Evolutionary conservation across 2,113 vertebrate genomes (phyloP).

Genomic region (Anolis carolinensis): DNA sequence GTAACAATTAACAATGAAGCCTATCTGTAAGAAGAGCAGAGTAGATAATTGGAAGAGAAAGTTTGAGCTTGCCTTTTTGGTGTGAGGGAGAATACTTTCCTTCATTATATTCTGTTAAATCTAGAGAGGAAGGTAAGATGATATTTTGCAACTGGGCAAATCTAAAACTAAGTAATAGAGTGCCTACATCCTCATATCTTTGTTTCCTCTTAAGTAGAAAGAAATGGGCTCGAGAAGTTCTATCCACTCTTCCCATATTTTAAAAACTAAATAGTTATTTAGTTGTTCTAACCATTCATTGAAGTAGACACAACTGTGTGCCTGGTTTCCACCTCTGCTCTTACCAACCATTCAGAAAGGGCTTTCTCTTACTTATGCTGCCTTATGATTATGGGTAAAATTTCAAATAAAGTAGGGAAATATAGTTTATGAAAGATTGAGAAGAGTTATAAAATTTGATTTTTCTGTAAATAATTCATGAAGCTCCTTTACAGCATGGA

Average conservation of each 20-base stretch:
- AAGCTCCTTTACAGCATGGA: constrained; percentile 38
- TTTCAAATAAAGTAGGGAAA: constrained; percentile 62
- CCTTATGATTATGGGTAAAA: constrained; percentile 59
- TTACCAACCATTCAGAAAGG: constrained; percentile 58
- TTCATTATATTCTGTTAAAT: background rate
- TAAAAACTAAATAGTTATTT: constrained; percentile 46
- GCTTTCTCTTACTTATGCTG: constrained; percentile 51
- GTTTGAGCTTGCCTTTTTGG: background rate
- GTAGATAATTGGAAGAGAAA: background rate
- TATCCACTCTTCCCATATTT: constrained; percentile 5
- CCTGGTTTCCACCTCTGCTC: constrained; percentile 48
- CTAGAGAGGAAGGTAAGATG: background rate
- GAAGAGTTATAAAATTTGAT: constrained; percentile 63
- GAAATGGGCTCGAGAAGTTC: background rate
- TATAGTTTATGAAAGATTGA: constrained; percentile 65
- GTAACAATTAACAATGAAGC: background rate
- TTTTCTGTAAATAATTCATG: constrained; percentile 69
- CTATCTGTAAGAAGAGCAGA: background rate
- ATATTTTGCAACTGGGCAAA: background rate
- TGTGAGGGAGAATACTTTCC: background rate
- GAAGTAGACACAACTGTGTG: constrained; percentile 34
- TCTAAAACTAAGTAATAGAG: background rate
- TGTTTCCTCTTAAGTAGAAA: background rate
- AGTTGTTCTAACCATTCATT: constrained; percentile 40
- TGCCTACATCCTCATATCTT: background rate